Base-by-base conservation (phyloP, 2,113 vertebrate genomes). In the Thymallus thymallus region DNA sequence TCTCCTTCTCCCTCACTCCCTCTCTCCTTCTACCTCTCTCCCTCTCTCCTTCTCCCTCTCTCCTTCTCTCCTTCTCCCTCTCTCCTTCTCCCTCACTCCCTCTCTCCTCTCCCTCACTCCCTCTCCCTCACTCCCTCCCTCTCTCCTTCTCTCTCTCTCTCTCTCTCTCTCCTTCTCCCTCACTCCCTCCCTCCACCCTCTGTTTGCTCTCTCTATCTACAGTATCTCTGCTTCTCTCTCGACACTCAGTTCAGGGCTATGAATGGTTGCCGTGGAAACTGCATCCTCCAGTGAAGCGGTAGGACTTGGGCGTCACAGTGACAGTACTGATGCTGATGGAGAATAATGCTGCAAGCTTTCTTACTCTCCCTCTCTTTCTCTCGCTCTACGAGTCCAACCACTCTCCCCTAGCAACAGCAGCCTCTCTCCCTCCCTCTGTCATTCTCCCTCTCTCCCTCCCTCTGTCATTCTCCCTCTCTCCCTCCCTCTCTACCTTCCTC, bases 261-360 rank as follows among this genome's bases (percentile, higher is more conserved):
- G 89, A 91, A 92, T 91, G 89, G 92, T 94, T 93, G 87, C 91
- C 80, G 60, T 91, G 88, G 92, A 88, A 93, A 93, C 93, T 88
- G 78, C 84, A 85, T 92, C 86, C 85, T 91, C 84, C 79, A 76
- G 84, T 91, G 86, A 87, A 78, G 72, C 85, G 83, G 82, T 71
- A 79, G 82, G 84, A 86, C 85, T 80, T 76, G 81, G 84, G 78
- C 88, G 80, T 82, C 86, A 81, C 84, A 79, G 83, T 85, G 90
- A 90, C 87, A 88, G 90, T 75, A 87, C 77, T 88, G 86, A 75
- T 88, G 83, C 80, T 91, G 87, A 91, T 88, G 75, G 84, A 90
- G 88, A 92, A 89, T 88, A 89, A 88, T 87, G 85, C 85, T 88
- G 78, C 81, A 77, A 85, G 78, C 85, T 76, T 84, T 82, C 75